Evolutionary conservation across 2,113 vertebrate species (phyloP).

Genomic region (Brachirus orientalis): DNA sequence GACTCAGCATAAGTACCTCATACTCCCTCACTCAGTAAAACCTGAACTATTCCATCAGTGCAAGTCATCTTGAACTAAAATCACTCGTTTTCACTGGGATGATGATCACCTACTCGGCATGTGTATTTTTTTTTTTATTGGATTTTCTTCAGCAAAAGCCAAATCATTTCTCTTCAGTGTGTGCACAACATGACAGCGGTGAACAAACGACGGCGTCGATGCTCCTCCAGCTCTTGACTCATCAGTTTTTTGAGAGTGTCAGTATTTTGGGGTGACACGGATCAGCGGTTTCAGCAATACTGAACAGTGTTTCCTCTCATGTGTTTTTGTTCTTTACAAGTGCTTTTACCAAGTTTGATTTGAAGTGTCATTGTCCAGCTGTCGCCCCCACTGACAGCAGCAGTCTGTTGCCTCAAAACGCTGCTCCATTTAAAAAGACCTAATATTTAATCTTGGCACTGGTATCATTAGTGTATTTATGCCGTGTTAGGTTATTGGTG

Average conservation of each 20-base stretch:
- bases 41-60: no score
- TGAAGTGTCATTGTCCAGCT: not conserved
- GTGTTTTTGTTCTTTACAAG: no score
- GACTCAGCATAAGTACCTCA: no score
- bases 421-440: not conserved
- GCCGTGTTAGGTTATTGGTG: conserved; percentile 11
- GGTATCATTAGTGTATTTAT: conserved; percentile 21
- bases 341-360: not conserved
- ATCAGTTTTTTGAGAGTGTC: conserved; percentile 1
- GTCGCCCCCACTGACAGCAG: conserved; percentile 3
- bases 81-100: not conserved
- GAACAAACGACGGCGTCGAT: not conserved
- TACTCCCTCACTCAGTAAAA: no score
- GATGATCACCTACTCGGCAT: not conserved
- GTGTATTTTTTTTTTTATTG: not conserved
- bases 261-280: conserved; percentile 22
- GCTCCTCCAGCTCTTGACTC: not conserved
- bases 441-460: no score
- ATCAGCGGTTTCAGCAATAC: conserved; percentile 13
- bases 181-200: no score
- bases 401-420: conserved; percentile 31
- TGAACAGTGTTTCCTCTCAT: conserved; percentile 32
- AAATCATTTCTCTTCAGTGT: conserved; percentile 13
- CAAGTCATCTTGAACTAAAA: conserved; percentile 20
- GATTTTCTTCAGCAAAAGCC: conserved; percentile 9